Base-by-base conservation (phyloP, 2,797 vertebrate genomes). In the Eptatretus atami region DNA sequence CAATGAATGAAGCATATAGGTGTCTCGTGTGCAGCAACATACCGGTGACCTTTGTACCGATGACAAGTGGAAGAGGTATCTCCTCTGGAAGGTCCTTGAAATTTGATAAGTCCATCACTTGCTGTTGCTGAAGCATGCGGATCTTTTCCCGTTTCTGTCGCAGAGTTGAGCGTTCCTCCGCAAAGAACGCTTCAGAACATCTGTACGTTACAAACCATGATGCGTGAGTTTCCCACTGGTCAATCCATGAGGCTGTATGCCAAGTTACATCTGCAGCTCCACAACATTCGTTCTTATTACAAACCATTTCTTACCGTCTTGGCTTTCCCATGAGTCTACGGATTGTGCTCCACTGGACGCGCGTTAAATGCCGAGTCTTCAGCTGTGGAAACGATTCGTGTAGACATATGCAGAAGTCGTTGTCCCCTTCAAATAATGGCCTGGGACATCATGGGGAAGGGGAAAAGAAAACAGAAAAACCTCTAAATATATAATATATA, bases 51-150 rank as follows among this genome's bases (percentile, higher is more conserved):
- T 98, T 98, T 65, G 92, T 98, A 74, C 92, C 92, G 69, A 98
- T 96, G 70, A 94, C 88, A 70, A 98, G 76, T 0, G 87, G 86
- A 63, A 98, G 72, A 24, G 92, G 92, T 70, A 98, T 98, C 76
- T 95, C 86, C 65, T 95, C 92, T 12, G 90, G 90, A 67, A 98
- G 84, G 68, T 98, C 92, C 80, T 98, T 98, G 74, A 88, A 98
- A 66, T 80, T 79, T 2, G 86, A 90, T 68, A 96, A 77, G 54
- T 98, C 90, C 11, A 84, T 79, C 67, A 98, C 79, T 69, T 95
- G 96, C 65, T 86, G 77, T 70, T 98, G 92, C 70, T 98, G 92
- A 69, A 98, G 69, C 63, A 93, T 77, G 11, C 92, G 77, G 74
- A 98, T 98, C 75, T 95, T 98, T 71, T 92, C 86, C 63, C 92